These are phyloP conservation scores for Polyodon spathula DNA, from an alignment of 2,113 vertebrate species.

Conservation along the genomic window DNA sequence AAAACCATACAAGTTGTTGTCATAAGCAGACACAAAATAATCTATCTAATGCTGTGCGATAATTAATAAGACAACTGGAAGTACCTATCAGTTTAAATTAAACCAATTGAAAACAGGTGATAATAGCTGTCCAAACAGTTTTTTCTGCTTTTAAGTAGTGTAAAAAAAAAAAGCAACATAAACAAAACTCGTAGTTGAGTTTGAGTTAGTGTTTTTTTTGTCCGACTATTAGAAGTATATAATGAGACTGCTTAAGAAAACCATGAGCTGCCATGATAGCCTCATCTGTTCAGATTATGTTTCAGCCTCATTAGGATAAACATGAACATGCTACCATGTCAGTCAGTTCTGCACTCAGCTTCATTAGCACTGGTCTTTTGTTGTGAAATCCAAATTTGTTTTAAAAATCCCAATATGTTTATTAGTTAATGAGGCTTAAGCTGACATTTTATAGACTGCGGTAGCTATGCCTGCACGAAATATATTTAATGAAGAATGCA, in stretches of 20 bases:
- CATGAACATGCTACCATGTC: background rate
- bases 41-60: background rate
- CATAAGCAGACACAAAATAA: too few species aligned
- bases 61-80: background rate
- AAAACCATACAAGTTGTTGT: slow-evolving; percentile 22
- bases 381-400: slow-evolving; percentile 3
- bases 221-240: background rate
- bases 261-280: background rate
- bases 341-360: background rate
- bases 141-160: background rate
- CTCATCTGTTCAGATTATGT: background rate
- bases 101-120: background rate
- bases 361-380: background rate
- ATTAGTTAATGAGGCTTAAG: slow-evolving; percentile 5
- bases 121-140: background rate
- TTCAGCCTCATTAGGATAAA: background rate
- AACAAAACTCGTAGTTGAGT: background rate
- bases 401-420: slow-evolving; percentile 9
- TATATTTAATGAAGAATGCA: background rate
- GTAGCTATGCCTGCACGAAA: background rate
- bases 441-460: slow-evolving; percentile 1
- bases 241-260: background rate
- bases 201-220: background rate
- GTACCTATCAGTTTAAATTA: background rate
- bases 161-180: background rate